These are phyloP conservation scores for Catotricha subobsoleta DNA, from an alignment of 2,888 invertebrate genomes.

Conservation along the genomic window DNA sequence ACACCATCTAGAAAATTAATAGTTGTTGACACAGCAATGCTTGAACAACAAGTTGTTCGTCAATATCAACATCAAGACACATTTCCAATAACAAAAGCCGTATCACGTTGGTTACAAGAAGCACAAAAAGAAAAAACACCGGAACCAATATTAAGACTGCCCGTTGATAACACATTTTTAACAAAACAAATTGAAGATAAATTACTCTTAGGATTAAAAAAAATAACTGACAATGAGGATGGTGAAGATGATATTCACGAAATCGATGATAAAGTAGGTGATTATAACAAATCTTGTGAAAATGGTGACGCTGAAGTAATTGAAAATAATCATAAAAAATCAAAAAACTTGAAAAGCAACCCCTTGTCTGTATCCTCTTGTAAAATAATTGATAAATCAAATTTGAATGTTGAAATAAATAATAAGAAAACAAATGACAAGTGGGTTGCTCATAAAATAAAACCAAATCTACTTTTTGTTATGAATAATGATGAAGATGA, in stretches of 20 bases:
- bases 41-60: neutral
- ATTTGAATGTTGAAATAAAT: slow-evolving; percentile 12
- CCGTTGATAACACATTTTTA: slow-evolving; percentile 10
- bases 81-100: slow-evolving; percentile 38
- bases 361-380: slow-evolving; percentile 35
- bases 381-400: slow-evolving; percentile 15
- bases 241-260: slow-evolving; percentile 2
- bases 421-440: neutral
- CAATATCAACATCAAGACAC: slow-evolving; percentile 1
- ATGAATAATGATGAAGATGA: neutral
- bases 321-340: slow-evolving; percentile 5
- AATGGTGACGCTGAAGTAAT: slow-evolving; percentile 10
- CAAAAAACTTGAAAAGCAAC: slow-evolving; percentile 38
- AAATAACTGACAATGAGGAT: neutral
- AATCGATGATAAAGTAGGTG: neutral
- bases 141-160: slow-evolving; percentile 15
- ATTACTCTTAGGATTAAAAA: neutral
- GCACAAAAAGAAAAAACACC: slow-evolving; percentile 22
- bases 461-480: too few species aligned
- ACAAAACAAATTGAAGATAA: slow-evolving; percentile 8
- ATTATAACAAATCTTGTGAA: slow-evolving; percentile 9
- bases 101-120: slow-evolving; percentile 38
- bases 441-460: too few species aligned
- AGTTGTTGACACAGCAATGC: slow-evolving; percentile 1
- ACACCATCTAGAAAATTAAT: neutral